Evolutionary conservation across 2,888 invertebrate species (phyloP).

Genomic region (Julus scanicus): DNA sequence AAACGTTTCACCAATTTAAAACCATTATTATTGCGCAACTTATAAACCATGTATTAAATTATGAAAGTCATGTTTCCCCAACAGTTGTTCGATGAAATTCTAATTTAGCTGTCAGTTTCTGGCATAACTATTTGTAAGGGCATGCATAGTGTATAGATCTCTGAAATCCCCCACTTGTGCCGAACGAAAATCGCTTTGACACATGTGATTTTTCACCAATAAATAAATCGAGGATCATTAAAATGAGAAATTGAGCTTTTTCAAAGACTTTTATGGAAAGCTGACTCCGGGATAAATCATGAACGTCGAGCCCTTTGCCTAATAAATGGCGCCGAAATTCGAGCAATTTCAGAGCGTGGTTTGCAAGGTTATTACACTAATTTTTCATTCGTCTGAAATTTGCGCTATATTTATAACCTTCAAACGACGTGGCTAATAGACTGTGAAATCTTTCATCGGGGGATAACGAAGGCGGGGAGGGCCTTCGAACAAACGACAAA

Average conservation of each 20-base stretch:
- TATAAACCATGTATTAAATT: too few species aligned
- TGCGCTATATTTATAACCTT: neutral
- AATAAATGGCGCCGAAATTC: slow-evolving; percentile 2
- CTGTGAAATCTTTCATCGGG: slow-evolving; percentile 27
- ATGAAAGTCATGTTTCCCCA: too few species aligned
- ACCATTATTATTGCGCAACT: too few species aligned
- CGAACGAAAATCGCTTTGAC: neutral
- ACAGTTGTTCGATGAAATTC: neutral
- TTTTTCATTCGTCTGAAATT: neutral
- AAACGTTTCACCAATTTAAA: too few species aligned
- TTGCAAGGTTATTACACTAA: slow-evolving; percentile 34
- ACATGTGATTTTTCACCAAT: neutral
- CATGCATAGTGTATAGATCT: neutral
- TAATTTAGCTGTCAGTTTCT: neutral
- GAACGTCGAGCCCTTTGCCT: neutral
- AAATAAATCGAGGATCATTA: slow-evolving; percentile 38
- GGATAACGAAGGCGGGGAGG: slow-evolving; percentile 15
- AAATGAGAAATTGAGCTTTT: slow-evolving; percentile 23
- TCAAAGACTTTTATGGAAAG: slow-evolving; percentile 4
- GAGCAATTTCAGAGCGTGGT: neutral
- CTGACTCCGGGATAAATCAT: slow-evolving; percentile 14
- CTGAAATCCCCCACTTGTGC: neutral
- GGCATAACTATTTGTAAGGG: neutral
- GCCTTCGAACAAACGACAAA: neutral
- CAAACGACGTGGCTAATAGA: slow-evolving; percentile 27